Base-by-base conservation (phyloP, 37 sponge, comb jelly and placozoan genomes). In the Diacarnus erythraeanus region DNA sequence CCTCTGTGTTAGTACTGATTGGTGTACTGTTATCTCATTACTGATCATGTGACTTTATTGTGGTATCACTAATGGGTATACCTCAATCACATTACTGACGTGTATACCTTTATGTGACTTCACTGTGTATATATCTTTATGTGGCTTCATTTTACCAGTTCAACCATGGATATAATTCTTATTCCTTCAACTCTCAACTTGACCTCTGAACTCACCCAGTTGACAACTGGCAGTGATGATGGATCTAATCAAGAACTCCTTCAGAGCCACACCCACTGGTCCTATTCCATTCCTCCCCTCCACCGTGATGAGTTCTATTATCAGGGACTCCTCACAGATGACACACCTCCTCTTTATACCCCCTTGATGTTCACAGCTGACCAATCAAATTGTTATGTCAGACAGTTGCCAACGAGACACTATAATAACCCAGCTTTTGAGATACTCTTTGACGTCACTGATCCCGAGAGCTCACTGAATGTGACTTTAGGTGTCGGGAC, bases 401-500 rank as follows among this genome's bases (percentile, higher is more conserved):
- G 88, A 21, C 92, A 92, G 77, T 43, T 92, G 22, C 84, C 80
- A 47, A 72, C 71, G 59, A 57, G 85, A 41, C 60, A 6, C 12
- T 87, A 80, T 56, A 37, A 44, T 38, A 74, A 80, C 57, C 92
- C 92, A 20, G 81, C 84, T 1, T 92, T 92, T 80, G 92, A 92
- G 51, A 3, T 92, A 10, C 77, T 87, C 22, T 79, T 84, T 33
- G 36, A 64, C 4, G 58, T 87, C 15, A n/a, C n/a, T 8, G 92
- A 92, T 31, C 60, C 59, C 0, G 72, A 92, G 37, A 80, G 88
- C 31, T 6, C 77, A 25, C 30, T 84, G 29, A 79, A 67, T 38
- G 37, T 80, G 21, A 57, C 59, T 22, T 84, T 70, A 25, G 2
- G 25, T 22, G 74, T 80, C 1, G 89, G 89, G 3, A 77, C 69